A percentile compares a stretch with the other conserved stretches of the same genome.
Conservation (phyloP, 2,113 vertebrate genomes). For the Entomyzon cyanotis region DNA sequence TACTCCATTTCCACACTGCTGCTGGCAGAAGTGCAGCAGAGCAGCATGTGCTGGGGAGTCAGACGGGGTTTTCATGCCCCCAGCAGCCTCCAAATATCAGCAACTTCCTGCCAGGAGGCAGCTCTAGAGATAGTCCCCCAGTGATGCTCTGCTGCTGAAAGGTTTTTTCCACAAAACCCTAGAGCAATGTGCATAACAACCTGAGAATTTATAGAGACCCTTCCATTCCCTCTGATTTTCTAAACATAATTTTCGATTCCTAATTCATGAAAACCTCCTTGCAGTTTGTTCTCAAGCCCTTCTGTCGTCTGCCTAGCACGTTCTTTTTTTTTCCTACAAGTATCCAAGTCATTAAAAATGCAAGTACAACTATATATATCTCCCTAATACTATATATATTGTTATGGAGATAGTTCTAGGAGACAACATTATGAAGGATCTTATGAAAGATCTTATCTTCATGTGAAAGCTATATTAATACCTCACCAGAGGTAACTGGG, state of each 20-base stretch:
- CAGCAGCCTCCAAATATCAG: not conserved
- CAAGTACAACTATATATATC: conserved; percentile 57
- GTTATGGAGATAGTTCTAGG: conserved; percentile 43
- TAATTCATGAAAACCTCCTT: not conserved
- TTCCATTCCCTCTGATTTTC: not conserved
- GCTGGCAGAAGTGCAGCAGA: not conserved
- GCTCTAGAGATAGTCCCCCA: not conserved
- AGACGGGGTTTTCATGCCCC: not conserved
- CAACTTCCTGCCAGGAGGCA: not conserved
- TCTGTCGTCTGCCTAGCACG: conserved; percentile 23
- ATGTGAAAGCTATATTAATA: conserved; percentile 51
- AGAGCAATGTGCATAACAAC: not conserved
- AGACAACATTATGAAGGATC: conserved; percentile 38
- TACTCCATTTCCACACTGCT: not conserved
- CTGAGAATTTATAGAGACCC: not conserved
- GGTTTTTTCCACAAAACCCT: not conserved
- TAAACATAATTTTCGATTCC: not conserved
- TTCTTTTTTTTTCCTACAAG: not conserved
- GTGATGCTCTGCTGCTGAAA: not conserved
- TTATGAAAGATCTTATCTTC: conserved; percentile 61
- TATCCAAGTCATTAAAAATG: conserved; percentile 40
- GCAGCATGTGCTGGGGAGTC: not conserved
- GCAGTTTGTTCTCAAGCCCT: conserved; percentile 14
- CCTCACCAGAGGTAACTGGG: not conserved
- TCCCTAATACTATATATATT: conserved; percentile 49